Evolutionary conservation across 30 jellyfish, hydroid and myxozoan species (phyloP), one percentile per base, ranked within the genome.

Genomic region (Chrysaora quinquecirrha): DNA sequence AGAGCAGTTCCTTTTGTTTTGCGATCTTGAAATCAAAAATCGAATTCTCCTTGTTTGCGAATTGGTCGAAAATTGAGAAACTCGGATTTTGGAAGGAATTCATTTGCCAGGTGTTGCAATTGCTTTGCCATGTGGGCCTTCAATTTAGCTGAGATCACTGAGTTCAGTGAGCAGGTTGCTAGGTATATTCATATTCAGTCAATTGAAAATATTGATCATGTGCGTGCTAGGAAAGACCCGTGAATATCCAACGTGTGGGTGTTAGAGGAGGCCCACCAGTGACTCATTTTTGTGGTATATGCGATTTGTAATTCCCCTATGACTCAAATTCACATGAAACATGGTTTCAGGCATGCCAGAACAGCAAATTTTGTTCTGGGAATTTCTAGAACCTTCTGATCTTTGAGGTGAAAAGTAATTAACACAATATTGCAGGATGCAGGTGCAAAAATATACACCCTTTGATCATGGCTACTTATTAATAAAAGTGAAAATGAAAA

Each of bases 81-180:
- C 74, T 62, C 19, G 16, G 30, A 33, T 62, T 62, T 62, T 1
- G 0, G 34, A 62, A 16, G 54, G 54, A 38, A 38, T 6, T 14
- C 6, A 33, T 28, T 1, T 50, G 63, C 92, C 92, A 82, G 92
- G 85, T 82, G 92, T 82, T 52, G 68, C 64, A 10, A 62, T 52
- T 29, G 43, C 31, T 68, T 68, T 52, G 85, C 84, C 92, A 82
- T 82, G 92, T 73, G 84, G 71, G 31, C 69, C 23, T 27, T 48
- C 46, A 22, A 46, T 68, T 20, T 67, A 33, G 66, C 76, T 69
- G 92, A 68, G 92, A 82, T 82, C 92, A 82, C 30, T 50, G 38
- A 62, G 92, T 82, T 68, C 92, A 82, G 34, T 48, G 33, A 48
- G 79, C 92, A 82, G 85, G 92, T 82, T 82, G 92, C 92, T 78